These are phyloP conservation scores for Ephestia elutella DNA, from an alignment of 1,140 invertebrate genomes.

Conservation along the genomic window DNA sequence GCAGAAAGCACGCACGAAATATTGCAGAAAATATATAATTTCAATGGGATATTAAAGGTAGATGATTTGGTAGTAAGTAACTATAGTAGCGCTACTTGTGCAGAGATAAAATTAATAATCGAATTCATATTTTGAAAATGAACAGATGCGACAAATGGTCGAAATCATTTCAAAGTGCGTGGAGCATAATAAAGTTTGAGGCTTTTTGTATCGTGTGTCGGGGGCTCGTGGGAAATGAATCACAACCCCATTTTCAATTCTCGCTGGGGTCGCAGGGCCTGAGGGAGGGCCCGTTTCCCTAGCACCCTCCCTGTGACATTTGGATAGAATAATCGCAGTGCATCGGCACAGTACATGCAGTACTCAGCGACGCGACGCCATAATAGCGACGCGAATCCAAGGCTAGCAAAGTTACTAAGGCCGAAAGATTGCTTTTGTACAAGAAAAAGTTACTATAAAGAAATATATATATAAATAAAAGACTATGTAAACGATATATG, in stretches of 20 bases:
- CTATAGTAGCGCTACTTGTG: no score
- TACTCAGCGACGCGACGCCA: slow-evolving; percentile 18
- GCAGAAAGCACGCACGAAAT: no score
- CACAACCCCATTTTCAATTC: slow-evolving; percentile 72
- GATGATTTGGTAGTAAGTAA: no score
- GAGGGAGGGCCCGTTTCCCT: slow-evolving; percentile 47
- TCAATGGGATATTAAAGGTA: no score
- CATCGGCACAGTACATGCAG: slow-evolving; percentile 30
- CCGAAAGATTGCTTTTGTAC: no score
- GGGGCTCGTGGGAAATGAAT: slow-evolving; percentile 70
- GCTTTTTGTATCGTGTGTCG: slow-evolving; percentile 43
- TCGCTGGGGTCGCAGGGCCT: slow-evolving; percentile 48
- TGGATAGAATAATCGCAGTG: slow-evolving; percentile 63
- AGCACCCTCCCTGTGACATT: slow-evolving; percentile 61
- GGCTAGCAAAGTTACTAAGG: no score
- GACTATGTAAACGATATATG: no score
- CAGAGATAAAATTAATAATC: neutral
- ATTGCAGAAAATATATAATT: no score
- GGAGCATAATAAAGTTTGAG: slow-evolving; percentile 51
- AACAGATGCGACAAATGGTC: slow-evolving; percentile 25
- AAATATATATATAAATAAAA: no score
- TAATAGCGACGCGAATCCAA: neutral
- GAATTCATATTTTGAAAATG: neutral
- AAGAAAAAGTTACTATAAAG: no score
- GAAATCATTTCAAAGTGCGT: slow-evolving; percentile 29